phyloP scores from a whole-genome alignment of 2,888 invertebrate species.

The Malthinus flaveolus region DNA sequence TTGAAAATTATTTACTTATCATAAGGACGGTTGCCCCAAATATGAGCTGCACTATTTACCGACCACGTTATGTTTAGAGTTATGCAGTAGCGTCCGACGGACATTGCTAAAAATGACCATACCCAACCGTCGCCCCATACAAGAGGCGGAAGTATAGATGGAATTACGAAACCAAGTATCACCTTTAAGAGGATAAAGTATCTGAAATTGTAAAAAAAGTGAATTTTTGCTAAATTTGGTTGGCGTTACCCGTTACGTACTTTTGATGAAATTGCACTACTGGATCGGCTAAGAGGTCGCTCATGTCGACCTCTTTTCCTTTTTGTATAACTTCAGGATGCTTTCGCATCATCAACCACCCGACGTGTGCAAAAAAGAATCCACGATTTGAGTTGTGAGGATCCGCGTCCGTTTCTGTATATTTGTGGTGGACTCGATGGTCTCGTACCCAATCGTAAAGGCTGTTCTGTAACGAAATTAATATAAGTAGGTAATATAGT shows the following conservation, averaged over 20 bases:
- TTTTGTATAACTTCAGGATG: slow-evolving; percentile 81
- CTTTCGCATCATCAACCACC: slow-evolving; percentile 90
- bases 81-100: slow-evolving; percentile 70
- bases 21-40: slow-evolving; percentile 76
- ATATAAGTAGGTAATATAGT: background rate
- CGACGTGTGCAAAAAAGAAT: slow-evolving; percentile 92
- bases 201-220: background rate
- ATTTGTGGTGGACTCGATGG: slow-evolving; percentile 77
- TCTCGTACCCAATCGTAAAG: slow-evolving; percentile 76
- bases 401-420: slow-evolving; percentile 78
- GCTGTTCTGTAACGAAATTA: slow-evolving; percentile 58
- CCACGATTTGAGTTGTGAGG: slow-evolving; percentile 81
- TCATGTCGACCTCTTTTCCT: slow-evolving; percentile 80
- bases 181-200: slow-evolving; percentile 3
- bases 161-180: slow-evolving; percentile 69
- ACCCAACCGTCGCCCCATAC: slow-evolving; percentile 71
- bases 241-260: no score
- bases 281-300: slow-evolving; percentile 77
- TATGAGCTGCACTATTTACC: slow-evolving; percentile 88
- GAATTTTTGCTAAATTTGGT: slow-evolving; percentile 56
- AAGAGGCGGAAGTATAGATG: slow-evolving; percentile 69
- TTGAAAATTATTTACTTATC: slow-evolving; percentile 60
- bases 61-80: slow-evolving; percentile 86
- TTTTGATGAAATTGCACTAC: slow-evolving; percentile 77
- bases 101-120: slow-evolving; percentile 68